phyloP scores from a whole-genome alignment of 2,113 vertebrate genomes.

The Lagopus muta region DNA sequence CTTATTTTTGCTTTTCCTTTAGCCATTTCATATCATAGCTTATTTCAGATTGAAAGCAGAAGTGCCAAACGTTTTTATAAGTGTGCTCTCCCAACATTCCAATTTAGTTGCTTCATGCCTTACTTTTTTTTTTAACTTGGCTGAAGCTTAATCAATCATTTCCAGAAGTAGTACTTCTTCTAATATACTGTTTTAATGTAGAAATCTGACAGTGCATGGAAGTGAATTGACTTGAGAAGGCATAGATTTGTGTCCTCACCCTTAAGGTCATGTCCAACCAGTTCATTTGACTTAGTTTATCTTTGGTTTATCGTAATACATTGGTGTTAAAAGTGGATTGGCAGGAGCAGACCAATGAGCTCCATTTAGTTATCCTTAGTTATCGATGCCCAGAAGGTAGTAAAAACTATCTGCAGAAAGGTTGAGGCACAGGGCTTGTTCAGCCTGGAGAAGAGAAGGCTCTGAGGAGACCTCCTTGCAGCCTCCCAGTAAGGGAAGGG shows the following conservation, averaged over 20 bases:
- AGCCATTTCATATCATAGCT: background rate
- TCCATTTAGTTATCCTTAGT: background rate
- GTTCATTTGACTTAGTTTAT: background rate
- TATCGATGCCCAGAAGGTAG: background rate
- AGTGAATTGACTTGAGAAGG: background rate
- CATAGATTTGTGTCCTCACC: background rate
- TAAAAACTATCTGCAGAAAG: background rate
- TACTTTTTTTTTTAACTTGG: background rate
- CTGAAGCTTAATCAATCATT: background rate
- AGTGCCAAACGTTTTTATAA: background rate
- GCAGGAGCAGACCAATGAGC: background rate
- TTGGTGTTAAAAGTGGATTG: background rate
- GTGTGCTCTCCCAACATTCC: background rate
- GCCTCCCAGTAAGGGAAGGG: no score
- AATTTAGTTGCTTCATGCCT: background rate
- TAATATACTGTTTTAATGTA: background rate
- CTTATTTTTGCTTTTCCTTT: background rate
- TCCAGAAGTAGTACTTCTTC: background rate
- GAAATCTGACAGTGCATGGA: background rate
- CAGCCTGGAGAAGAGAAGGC: no score
- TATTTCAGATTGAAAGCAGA: background rate
- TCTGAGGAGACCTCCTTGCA: no score
- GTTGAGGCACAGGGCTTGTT: no score
- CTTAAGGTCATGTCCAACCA: background rate
- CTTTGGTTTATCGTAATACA: background rate